Conservation (phyloP, 2,113 vertebrate genomes). For the Gymnobelideus leadbeateri region DNA sequence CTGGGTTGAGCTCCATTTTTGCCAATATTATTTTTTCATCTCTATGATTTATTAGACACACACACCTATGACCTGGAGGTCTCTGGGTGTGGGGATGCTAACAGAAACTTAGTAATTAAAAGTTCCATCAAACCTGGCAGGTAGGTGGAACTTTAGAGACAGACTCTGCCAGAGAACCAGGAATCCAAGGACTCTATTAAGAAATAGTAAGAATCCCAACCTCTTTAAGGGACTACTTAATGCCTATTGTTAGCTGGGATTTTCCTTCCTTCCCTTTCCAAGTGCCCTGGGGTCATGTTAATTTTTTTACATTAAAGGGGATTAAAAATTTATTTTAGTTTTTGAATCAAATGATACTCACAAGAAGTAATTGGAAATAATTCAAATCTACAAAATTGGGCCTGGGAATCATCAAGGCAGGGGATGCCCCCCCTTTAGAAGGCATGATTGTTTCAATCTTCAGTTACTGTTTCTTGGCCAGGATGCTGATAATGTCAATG, state of each 20-base stretch:
- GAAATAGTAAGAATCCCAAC: accelerated
- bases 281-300: neutral
- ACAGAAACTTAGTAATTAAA: conserved; percentile 55
- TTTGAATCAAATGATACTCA: conserved; percentile 12
- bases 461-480: neutral
- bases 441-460: neutral
- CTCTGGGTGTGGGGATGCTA: conserved; percentile 8
- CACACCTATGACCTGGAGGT: conserved; percentile 29
- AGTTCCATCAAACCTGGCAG: conserved; percentile 37
- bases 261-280: neutral
- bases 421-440: neutral
- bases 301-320: neutral
- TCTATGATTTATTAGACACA: conserved; percentile 57
- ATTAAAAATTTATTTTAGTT: conserved; percentile 19
- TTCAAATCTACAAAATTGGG: neutral
- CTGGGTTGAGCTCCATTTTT: conserved; percentile 27
- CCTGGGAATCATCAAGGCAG: neutral
- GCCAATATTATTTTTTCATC: conserved; percentile 55
- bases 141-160: conserved; percentile 26
- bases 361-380: neutral
- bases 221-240: neutral
- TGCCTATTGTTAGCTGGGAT: neutral
- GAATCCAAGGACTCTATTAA: conserved; percentile 28
- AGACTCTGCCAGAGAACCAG: neutral
- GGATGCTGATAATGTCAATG: neutral